Percentiles rank a stretch among this genome's conserved stretches.
Conservation (phyloP, 1,140 invertebrate species). For the Sitobion miscanthi region DNA sequence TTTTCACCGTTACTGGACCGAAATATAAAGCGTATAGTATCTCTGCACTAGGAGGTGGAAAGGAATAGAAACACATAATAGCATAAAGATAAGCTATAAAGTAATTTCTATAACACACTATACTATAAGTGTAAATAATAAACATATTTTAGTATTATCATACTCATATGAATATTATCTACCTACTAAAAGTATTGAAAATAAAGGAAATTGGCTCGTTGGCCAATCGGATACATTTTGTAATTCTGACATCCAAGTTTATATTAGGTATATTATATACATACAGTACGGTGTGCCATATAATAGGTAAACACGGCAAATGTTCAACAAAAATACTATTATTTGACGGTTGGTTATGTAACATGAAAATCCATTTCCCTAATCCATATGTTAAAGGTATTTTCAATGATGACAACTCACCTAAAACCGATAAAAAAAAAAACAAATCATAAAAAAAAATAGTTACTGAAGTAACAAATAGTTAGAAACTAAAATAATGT, state of each 20-base stretch:
- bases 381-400: not conserved
- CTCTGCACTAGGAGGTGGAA: not conserved
- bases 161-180: not conserved
- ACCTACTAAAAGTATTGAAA: not conserved
- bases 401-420: not conserved
- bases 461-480: not conserved
- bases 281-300: not conserved
- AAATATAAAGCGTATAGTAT: not conserved
- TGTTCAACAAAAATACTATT: not conserved
- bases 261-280: not conserved
- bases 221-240: not conserved
- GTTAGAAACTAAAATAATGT: not conserved
- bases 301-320: not conserved
- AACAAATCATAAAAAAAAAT: not conserved
- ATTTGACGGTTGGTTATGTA: not conserved
- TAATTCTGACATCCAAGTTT: not conserved
- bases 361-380: not conserved
- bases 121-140: not conserved
- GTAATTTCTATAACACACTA: not conserved
- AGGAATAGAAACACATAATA: not conserved
- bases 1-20: slow-evolving; percentile 25
- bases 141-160: not conserved
- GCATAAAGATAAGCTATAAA: not conserved
- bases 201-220: not conserved
- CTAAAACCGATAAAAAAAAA: not conserved